Conservation (phyloP, 2,797 vertebrate species). For the Anomalospiza imberbis region DNA sequence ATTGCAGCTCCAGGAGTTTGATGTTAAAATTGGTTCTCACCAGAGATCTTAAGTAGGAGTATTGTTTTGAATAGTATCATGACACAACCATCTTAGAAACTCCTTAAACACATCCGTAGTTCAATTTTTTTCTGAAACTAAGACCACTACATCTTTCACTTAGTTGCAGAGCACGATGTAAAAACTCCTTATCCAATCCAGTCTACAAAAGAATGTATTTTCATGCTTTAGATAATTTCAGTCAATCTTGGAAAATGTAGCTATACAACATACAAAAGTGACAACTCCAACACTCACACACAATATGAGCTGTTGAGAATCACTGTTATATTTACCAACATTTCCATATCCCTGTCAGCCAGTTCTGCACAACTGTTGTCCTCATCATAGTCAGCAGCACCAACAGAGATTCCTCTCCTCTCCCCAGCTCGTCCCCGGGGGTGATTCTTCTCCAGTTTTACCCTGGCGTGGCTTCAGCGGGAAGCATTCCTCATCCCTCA, state of each 20-base stretch:
- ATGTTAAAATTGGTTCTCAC: not conserved
- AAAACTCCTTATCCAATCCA: slow-evolving; percentile 39
- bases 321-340: slow-evolving; percentile 68
- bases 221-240: slow-evolving; percentile 71
- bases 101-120: not conserved
- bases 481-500: not conserved
- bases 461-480: not conserved
- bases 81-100: not conserved
- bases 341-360: slow-evolving; percentile 68
- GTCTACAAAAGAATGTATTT: slow-evolving; percentile 69
- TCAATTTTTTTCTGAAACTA: not conserved
- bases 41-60: not conserved
- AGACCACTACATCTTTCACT: not conserved
- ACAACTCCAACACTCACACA: slow-evolving; percentile 62
- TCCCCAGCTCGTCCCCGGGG: not conserved
- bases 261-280: slow-evolving; percentile 65
- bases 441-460: slow-evolving; percentile 23
- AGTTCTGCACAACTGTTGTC: slow-evolving; percentile 60
- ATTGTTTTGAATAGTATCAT: not conserved
- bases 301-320: slow-evolving; percentile 72
- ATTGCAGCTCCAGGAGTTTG: not conserved
- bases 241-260: slow-evolving; percentile 68
- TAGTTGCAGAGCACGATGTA: not conserved
- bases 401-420: slow-evolving; percentile 60
- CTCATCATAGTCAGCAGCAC: slow-evolving; percentile 58